A percentile compares a stretch with the other conserved stretches of the same genome.
phyloP scores from a whole-genome alignment of 2,888 invertebrate species.

The Plutella xylostella region DNA sequence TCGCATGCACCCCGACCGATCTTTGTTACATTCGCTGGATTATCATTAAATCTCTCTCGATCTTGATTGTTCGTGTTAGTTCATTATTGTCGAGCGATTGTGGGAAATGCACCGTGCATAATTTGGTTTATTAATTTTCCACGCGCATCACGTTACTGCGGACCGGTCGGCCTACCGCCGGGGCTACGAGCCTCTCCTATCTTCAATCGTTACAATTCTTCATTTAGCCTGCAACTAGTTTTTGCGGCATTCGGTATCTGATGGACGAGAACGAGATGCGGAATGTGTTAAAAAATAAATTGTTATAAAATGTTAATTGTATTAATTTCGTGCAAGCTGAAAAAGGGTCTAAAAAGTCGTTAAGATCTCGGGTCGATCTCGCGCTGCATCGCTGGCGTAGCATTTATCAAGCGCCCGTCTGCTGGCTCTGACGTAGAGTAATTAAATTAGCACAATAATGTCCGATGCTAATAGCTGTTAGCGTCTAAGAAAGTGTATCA shows the following conservation, averaged over 20 bases:
- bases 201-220: background rate
- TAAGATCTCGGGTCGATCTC: background rate
- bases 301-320: slow-evolving; percentile 4
- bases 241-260: slow-evolving; percentile 1
- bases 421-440: slow-evolving; percentile 10
- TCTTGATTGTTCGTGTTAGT: slow-evolving; percentile 37
- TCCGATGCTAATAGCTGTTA: slow-evolving; percentile 19
- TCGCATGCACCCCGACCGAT: slow-evolving; percentile 44
- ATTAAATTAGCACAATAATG: slow-evolving; percentile 28
- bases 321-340: slow-evolving; percentile 1
- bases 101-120: background rate
- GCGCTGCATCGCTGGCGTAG: slow-evolving; percentile 1
- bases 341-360: background rate
- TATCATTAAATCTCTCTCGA: slow-evolving; percentile 54
- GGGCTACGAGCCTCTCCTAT: background rate
- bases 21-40: slow-evolving; percentile 48
- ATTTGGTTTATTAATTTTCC: background rate
- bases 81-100: slow-evolving; percentile 13
- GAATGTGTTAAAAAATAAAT: slow-evolving; percentile 1
- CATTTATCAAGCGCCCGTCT: slow-evolving; percentile 5
- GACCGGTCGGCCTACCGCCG: too few relatives aligned
- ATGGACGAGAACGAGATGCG: background rate
- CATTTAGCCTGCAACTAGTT: background rate
- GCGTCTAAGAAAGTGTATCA: slow-evolving; percentile 23
- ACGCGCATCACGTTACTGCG: background rate